Conservation (phyloP, 2,888 invertebrate species). For the Macrophya alboannulata region DNA sequence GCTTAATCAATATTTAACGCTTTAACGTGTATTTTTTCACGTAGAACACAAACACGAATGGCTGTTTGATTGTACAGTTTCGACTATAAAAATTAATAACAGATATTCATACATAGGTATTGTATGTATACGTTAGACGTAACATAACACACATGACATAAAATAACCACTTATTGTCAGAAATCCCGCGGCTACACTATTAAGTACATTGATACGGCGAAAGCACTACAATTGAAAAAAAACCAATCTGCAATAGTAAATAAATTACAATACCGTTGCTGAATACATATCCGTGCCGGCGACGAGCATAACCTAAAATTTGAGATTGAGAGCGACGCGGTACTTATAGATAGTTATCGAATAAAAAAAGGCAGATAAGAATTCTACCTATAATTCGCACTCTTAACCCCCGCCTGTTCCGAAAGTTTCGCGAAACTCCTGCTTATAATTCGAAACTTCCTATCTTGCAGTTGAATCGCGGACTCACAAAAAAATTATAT, state of each 20-base stretch:
- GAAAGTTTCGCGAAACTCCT: too few relatives aligned
- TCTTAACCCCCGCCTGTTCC: too few relatives aligned
- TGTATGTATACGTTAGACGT: neutral
- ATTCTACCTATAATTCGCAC: too few relatives aligned
- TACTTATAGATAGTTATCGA: neutral
- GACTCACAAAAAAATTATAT: too few relatives aligned
- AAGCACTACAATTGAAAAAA: neutral
- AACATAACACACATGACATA: neutral
- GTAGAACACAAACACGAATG: neutral
- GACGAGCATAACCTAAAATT: neutral
- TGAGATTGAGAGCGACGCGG: neutral
- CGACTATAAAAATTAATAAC: conserved; percentile 1
- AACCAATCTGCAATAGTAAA: neutral
- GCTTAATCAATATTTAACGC: neutral
- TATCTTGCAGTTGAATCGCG: too few relatives aligned
- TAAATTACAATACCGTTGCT: neutral
- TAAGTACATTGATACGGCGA: neutral
- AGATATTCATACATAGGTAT: neutral
- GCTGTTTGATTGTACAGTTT: neutral
- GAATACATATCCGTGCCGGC: neutral
- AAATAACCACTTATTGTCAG: neutral
- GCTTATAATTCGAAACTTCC: too few relatives aligned
- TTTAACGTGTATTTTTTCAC: neutral
- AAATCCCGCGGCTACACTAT: neutral
- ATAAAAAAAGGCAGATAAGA: neutral